These are phyloP conservation scores for Andrena haemorrhoa DNA, from an alignment of 2,888 invertebrate genomes.

Conservation along the genomic window DNA sequence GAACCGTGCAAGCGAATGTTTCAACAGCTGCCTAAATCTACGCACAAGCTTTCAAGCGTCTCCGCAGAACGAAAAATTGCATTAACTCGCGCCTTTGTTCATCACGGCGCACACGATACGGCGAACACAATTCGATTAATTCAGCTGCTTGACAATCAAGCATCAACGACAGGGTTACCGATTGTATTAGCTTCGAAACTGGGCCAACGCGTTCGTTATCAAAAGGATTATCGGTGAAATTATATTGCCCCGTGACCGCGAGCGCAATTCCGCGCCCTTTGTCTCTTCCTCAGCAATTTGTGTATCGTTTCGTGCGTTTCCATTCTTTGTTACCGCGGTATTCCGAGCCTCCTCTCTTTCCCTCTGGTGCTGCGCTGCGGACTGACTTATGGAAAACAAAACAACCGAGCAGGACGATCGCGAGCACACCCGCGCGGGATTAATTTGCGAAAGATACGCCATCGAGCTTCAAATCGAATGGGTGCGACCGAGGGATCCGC, in stretches of 20 bases:
- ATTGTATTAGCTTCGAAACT: constrained; percentile 63
- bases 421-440: constrained; percentile 41
- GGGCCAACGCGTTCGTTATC: constrained; percentile 61
- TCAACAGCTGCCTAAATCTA: neutral
- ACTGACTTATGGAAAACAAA: neutral
- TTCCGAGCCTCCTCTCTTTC: neutral
- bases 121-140: constrained; percentile 33
- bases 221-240: constrained; percentile 65
- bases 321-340: neutral
- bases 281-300: constrained; percentile 34
- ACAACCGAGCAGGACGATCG: neutral
- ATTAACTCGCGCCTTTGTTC: neutral
- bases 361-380: constrained; percentile 3
- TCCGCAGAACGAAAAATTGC: too few relatives aligned
- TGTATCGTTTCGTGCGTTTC: constrained; percentile 30
- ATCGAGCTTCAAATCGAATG: constrained; percentile 51
- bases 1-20: too few relatives aligned
- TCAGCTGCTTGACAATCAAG: constrained; percentile 38
- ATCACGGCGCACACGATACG: neutral
- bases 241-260: constrained; percentile 55
- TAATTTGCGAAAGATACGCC: constrained; percentile 60
- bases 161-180: constrained; percentile 45
- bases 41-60: neutral
- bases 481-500: constrained; percentile 30
- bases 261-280: constrained; percentile 42